These are phyloP conservation scores for Melanchra persicariae DNA, from an alignment of 2,888 invertebrate genomes.

Conservation along the genomic window DNA sequence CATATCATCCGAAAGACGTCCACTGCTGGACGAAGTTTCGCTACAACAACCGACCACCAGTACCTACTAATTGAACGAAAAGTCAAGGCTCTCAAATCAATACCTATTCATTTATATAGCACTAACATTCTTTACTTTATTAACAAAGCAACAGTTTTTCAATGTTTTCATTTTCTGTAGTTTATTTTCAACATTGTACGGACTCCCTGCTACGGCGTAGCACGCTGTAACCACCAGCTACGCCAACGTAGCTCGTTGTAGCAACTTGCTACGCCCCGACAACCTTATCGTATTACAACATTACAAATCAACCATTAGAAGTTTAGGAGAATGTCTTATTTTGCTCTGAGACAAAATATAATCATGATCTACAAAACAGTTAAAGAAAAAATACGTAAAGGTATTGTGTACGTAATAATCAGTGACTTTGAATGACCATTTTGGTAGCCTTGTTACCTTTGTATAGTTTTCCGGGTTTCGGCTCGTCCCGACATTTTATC, in stretches of 20 bases:
- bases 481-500: slow-evolving; percentile 34
- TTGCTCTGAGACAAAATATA: slow-evolving; percentile 16
- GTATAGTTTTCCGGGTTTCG: slow-evolving; percentile 18
- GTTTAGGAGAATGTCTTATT: slow-evolving; percentile 12
- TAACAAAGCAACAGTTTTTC: slow-evolving; percentile 4
- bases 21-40: too few relatives aligned
- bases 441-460: slow-evolving; percentile 40
- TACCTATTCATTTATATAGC: not conserved
- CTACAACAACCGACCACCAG: too few relatives aligned
- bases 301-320: slow-evolving; percentile 30
- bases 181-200: not conserved
- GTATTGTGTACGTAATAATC: slow-evolving; percentile 39
- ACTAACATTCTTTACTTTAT: not conserved
- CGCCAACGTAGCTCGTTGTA: slow-evolving; percentile 11
- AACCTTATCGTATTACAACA: slow-evolving; percentile 33
- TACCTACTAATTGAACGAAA: not conserved
- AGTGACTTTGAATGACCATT: slow-evolving; percentile 22
- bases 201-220: slow-evolving; percentile 50
- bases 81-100: not conserved
- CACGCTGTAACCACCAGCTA: slow-evolving; percentile 26
- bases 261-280: slow-evolving; percentile 40
- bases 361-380: slow-evolving; percentile 5
- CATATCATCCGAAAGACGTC: too few relatives aligned
- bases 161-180: not conserved
- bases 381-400: slow-evolving; percentile 17